Conservation (phyloP, 1,140 invertebrate species). For the Heliothis subflexa region DNA sequence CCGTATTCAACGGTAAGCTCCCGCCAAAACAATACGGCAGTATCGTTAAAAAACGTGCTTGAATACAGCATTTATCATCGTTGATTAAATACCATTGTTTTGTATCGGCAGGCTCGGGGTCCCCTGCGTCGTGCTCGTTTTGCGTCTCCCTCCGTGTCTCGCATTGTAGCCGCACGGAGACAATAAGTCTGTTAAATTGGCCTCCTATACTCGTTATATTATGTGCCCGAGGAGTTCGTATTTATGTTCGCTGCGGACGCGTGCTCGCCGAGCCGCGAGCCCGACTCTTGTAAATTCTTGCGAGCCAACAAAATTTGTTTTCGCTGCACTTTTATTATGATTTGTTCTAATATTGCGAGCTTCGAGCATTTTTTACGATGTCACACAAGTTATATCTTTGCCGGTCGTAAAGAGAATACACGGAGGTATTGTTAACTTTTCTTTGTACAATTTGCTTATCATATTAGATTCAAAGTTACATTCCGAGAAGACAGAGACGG, state of each 20-base stretch:
- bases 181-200: constrained; percentile 86
- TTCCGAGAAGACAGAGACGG: constrained; percentile 49
- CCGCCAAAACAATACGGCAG: constrained; percentile 84
- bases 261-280: constrained; percentile 59
- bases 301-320: constrained; percentile 47
- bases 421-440: constrained; percentile 36
- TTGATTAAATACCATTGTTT: constrained; percentile 87
- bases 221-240: constrained; percentile 61
- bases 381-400: constrained; percentile 30
- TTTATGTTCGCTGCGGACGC: constrained; percentile 66
- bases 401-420: constrained; percentile 22
- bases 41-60: constrained; percentile 85
- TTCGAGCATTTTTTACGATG: constrained; percentile 40
- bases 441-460: constrained; percentile 52
- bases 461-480: constrained; percentile 33
- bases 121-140: constrained; percentile 76
- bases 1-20: constrained; percentile 83
- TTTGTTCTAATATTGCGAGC: constrained; percentile 43
- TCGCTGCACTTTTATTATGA: constrained; percentile 52
- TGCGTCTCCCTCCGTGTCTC: constrained; percentile 72
- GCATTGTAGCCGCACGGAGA: constrained; percentile 81
- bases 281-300: constrained; percentile 65
- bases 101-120: constrained; percentile 80
- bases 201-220: constrained; percentile 71
- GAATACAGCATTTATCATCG: constrained; percentile 85